Percentiles rank a stretch among this genome's conserved stretches.
These are phyloP conservation scores for Doris montereyensis DNA, from an alignment of 2,888 invertebrate species.

Conservation along the genomic window DNA sequence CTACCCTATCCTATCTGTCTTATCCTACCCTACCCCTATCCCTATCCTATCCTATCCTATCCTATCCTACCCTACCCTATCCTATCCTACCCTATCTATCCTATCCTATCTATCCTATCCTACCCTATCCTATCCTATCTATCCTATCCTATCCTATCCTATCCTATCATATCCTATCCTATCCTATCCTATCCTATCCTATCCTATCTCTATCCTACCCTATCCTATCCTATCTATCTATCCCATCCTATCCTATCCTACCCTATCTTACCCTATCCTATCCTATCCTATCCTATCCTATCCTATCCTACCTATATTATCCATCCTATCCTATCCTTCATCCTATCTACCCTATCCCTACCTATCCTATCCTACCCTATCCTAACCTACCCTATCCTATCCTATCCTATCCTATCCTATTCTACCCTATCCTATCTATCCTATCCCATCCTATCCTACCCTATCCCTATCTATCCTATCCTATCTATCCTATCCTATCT, in stretches of 20 bases:
- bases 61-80: constrained; percentile 22
- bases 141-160: constrained; percentile 3
- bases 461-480: constrained; percentile 12
- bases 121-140: no score
- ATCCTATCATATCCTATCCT: no score
- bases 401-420: constrained; percentile 12
- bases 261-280: constrained; percentile 12
- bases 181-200: no score
- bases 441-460: constrained; percentile 4
- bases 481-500: constrained; percentile 16
- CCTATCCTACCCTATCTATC: constrained; percentile 23
- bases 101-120: no score
- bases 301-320: neutral
- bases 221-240: constrained; percentile 11
- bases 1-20: constrained; percentile 15
- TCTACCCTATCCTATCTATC: neutral
- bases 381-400: neutral
- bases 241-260: constrained; percentile 15
- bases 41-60: constrained; percentile 28
- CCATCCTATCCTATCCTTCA: constrained; percentile 3
- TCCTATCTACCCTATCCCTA: constrained; percentile 8
- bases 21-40: constrained; percentile 12
- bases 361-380: neutral
- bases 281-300: constrained; percentile 7
- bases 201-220: neutral